phyloP scores from a whole-genome alignment of 2,797 vertebrate genomes.

The Varecia variegata region DNA sequence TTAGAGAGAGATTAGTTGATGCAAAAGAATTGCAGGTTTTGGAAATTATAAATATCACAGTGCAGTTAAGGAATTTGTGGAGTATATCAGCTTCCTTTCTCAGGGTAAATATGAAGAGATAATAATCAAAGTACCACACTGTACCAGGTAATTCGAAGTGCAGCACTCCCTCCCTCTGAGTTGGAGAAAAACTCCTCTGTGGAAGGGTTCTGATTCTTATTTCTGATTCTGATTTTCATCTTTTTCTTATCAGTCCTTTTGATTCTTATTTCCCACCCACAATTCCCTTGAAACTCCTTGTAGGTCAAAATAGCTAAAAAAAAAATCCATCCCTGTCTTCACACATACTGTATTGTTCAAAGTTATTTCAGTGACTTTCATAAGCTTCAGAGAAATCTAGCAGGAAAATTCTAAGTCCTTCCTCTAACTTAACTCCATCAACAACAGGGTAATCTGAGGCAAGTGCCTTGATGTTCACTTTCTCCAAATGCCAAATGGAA shows the following conservation, averaged over 20 bases:
- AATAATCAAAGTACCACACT: neutral
- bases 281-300: neutral
- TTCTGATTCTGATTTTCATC: neutral
- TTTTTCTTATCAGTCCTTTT: neutral
- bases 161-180: neutral
- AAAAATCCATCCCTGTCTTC: neutral
- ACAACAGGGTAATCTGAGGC: slow-evolving; percentile 19
- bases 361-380: slow-evolving; percentile 33
- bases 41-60: neutral
- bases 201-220: neutral
- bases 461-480: neutral
- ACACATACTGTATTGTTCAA: slow-evolving; percentile 33
- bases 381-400: slow-evolving; percentile 47
- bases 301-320: slow-evolving; percentile 15
- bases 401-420: slow-evolving; percentile 32
- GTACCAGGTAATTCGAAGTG: neutral
- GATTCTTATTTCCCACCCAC: neutral
- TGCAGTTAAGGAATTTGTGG: neutral
- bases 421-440: slow-evolving; percentile 1
- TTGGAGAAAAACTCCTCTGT: neutral
- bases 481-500: slow-evolving; percentile 53
- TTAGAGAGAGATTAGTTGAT: neutral
- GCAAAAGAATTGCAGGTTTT: neutral
- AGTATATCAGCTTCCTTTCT: neutral
- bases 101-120: neutral